Evolutionary conservation across 2,888 invertebrate genomes (phyloP).

Genomic region (Bellardia bayeri): DNA sequence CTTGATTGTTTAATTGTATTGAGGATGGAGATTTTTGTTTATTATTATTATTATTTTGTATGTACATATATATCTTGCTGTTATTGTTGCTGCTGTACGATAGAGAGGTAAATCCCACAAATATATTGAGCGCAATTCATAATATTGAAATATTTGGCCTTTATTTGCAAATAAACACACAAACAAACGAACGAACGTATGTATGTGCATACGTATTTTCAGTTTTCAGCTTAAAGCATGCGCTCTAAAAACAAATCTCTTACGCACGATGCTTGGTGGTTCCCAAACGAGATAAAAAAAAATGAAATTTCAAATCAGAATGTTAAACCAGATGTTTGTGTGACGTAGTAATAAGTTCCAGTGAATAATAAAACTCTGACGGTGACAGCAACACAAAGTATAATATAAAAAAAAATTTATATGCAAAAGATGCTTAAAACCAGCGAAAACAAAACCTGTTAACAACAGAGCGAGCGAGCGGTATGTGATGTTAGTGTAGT

Average conservation of each 20-base stretch:
- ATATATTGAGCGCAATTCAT: slow-evolving; percentile 47
- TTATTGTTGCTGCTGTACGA: slow-evolving; percentile 7
- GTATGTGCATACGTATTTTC: slow-evolving; percentile 15
- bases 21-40: slow-evolving; percentile 53
- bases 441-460: slow-evolving; percentile 54
- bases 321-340: slow-evolving; percentile 40
- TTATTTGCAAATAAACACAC: slow-evolving; percentile 43
- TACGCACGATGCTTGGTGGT: slow-evolving; percentile 66
- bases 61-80: background rate
- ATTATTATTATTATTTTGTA: slow-evolving; percentile 1
- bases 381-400: slow-evolving; percentile 13
- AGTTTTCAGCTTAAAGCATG: slow-evolving; percentile 65
- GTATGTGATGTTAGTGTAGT: background rate
- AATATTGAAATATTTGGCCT: slow-evolving; percentile 37
- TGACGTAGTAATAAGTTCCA: slow-evolving; percentile 52
- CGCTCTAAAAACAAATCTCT: slow-evolving; percentile 60
- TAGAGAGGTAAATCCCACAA: slow-evolving; percentile 74
- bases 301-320: slow-evolving; percentile 13
- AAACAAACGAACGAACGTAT: background rate
- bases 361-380: slow-evolving; percentile 54
- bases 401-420: too few species aligned
- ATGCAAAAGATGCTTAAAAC: slow-evolving; percentile 49
- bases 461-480: slow-evolving; percentile 58
- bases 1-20: slow-evolving; percentile 68
- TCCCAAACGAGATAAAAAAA: slow-evolving; percentile 54